A percentile compares a stretch with the other conserved stretches of the same genome.
phyloP scores from a whole-genome alignment of 2,888 invertebrate species.

The Hecatera dysodea region DNA sequence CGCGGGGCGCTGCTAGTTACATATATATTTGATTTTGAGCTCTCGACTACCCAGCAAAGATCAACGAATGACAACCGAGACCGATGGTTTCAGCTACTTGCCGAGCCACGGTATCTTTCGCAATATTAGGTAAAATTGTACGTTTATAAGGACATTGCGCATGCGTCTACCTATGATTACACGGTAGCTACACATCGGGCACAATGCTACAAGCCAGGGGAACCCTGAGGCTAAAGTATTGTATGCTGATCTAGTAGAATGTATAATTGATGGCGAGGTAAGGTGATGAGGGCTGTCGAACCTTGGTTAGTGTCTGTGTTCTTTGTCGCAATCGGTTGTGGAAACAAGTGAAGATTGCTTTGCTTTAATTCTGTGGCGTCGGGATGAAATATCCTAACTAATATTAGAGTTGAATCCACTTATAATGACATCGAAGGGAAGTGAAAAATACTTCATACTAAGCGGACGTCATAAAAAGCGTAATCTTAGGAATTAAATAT shows the following conservation, averaged over 20 bases:
- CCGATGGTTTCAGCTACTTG: too few species aligned
- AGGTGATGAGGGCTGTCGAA: constrained; percentile 11
- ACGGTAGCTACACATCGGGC: constrained; percentile 41
- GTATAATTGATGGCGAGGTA: constrained; percentile 36
- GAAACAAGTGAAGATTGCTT: constrained; percentile 4
- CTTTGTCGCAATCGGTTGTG: constrained; percentile 4
- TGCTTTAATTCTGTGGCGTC: not conserved
- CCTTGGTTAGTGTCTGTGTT: constrained; percentile 20
- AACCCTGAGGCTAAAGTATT: constrained; percentile 33
- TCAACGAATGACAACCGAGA: not conserved
- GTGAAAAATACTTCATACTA: too few species aligned
- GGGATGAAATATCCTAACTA: too few species aligned
- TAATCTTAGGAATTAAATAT: too few species aligned
- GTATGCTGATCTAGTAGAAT: constrained; percentile 48
- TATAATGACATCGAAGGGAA: too few species aligned
- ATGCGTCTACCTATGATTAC: constrained; percentile 32
- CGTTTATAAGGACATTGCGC: constrained; percentile 30
- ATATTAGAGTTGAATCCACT: too few species aligned
- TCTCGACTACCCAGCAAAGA: not conserved
- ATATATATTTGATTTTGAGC: too few species aligned
- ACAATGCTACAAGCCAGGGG: constrained; percentile 39
- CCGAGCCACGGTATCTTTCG: not conserved
- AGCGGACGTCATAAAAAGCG: too few species aligned
- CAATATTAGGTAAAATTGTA: constrained; percentile 34
- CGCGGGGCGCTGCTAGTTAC: too few species aligned